These are phyloP conservation scores for Anas platyrhynchos DNA, from an alignment of 2,113 vertebrate species.

Conservation along the genomic window DNA sequence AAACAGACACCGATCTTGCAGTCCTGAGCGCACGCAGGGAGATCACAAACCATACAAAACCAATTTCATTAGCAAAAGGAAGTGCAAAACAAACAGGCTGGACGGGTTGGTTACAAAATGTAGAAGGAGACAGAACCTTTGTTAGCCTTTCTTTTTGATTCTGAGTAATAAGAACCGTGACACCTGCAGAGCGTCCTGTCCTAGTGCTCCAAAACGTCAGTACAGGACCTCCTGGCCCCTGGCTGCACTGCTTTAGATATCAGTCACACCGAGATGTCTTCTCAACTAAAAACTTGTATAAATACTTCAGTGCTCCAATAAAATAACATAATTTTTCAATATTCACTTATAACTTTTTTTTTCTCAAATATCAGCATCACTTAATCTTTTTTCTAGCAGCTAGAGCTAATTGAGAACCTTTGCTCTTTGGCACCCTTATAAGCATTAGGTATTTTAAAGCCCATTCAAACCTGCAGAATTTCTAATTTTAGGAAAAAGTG, in stretches of 20 bases:
- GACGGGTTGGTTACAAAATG: conserved; percentile 67
- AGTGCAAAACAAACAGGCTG: conserved; percentile 71
- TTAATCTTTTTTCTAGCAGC: neutral
- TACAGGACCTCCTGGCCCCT: neutral
- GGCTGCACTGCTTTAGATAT: conserved; percentile 40
- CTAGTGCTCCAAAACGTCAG: conserved; percentile 31
- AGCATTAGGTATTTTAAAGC: neutral
- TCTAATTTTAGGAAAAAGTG: neutral
- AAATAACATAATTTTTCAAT: neutral
- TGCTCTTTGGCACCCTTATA: neutral
- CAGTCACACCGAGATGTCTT: conserved; percentile 22
- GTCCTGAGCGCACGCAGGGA: conserved; percentile 59
- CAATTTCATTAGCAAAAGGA: conserved; percentile 69
- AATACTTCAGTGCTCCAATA: neutral
- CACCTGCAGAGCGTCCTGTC: conserved; percentile 69
- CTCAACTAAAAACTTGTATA: neutral
- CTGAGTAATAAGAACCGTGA: conserved; percentile 75
- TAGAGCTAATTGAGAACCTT: neutral
- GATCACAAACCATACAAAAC: conserved; percentile 55
- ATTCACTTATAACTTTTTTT: neutral
- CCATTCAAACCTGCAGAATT: neutral
- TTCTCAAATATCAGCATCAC: neutral
- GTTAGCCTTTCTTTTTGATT: conserved; percentile 71
- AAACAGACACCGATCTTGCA: conserved; percentile 48
- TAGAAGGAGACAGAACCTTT: conserved; percentile 48